Percentiles rank a stretch among this genome's conserved stretches.
These are phyloP conservation scores for Eidolon dupreanum DNA, from an alignment of 2,797 vertebrate genomes.

Conservation along the genomic window DNA sequence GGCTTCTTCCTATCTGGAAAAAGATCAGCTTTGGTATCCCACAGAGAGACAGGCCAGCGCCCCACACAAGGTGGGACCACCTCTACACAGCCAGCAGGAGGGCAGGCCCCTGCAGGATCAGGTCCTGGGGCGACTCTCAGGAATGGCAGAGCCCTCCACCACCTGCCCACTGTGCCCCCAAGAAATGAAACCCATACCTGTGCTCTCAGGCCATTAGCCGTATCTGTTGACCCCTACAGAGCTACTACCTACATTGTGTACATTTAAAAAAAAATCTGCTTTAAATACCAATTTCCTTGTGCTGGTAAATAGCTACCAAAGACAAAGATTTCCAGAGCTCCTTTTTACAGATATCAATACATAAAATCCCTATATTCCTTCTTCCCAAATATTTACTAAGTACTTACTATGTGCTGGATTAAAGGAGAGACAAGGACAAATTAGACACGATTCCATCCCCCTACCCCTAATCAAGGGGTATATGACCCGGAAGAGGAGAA, in stretches of 20 bases:
- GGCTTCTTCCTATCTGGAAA: neutral
- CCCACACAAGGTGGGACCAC: neutral
- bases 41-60: neutral
- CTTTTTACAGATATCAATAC: neutral
- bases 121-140: neutral
- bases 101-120: too few species aligned
- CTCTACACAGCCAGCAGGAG: neutral
- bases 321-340: neutral
- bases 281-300: neutral
- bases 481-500: neutral
- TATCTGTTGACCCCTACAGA: neutral
- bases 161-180: neutral
- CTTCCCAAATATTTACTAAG: neutral
- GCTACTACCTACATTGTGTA: neutral
- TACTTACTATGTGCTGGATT: neutral
- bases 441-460: neutral
- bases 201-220: neutral
- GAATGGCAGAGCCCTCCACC: neutral
- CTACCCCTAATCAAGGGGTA: neutral
- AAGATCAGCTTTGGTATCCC: neutral
- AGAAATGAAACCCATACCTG: neutral
- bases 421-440: neutral
- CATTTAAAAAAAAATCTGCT: neutral
- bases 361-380: neutral
- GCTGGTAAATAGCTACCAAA: neutral